phyloP scores from a whole-genome alignment of 1,140 invertebrate genomes.

The Pinna nobilis region DNA sequence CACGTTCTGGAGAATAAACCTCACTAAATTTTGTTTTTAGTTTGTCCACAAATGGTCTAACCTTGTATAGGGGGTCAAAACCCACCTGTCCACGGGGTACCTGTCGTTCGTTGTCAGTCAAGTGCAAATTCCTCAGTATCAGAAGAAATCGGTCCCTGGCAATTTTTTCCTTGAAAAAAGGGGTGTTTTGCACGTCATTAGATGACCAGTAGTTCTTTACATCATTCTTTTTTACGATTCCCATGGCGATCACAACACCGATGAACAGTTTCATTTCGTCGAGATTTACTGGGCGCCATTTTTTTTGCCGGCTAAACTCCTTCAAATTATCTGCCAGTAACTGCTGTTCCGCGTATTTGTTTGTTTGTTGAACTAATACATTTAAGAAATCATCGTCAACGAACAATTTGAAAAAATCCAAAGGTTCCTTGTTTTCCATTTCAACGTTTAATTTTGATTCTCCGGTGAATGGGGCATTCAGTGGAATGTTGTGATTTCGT shows the following conservation, averaged over 20 bases:
- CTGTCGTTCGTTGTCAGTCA: constrained; percentile 14
- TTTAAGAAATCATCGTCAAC: constrained; percentile 9
- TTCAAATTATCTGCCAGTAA: background rate
- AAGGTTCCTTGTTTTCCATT: background rate
- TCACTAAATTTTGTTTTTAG: constrained; percentile 26
- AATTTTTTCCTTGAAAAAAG: constrained; percentile 35
- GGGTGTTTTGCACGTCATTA: constrained; percentile 2
- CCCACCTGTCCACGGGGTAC: constrained; percentile 7
- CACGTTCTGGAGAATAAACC: constrained; percentile 25
- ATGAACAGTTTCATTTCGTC: constrained; percentile 29
- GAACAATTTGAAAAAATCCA: constrained; percentile 18
- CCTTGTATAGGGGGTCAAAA: constrained; percentile 25
- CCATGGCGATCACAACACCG: background rate
- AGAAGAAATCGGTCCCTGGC: constrained; percentile 18
- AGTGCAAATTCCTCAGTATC: constrained; percentile 30
- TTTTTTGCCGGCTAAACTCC: background rate
- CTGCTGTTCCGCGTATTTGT: background rate
- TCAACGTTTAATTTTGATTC: background rate
- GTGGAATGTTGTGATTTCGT: background rate
- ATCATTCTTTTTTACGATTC: constrained; percentile 14
- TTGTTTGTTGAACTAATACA: background rate
- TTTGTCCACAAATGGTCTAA: constrained; percentile 27
- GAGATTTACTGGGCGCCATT: constrained; percentile 4
- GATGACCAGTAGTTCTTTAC: constrained; percentile 18
- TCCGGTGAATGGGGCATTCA: constrained; percentile 7